A percentile compares a stretch with the other conserved stretches of the same genome.
phyloP scores from a whole-genome alignment of 1,140 invertebrate genomes.

The Asbolus verrucosus region DNA sequence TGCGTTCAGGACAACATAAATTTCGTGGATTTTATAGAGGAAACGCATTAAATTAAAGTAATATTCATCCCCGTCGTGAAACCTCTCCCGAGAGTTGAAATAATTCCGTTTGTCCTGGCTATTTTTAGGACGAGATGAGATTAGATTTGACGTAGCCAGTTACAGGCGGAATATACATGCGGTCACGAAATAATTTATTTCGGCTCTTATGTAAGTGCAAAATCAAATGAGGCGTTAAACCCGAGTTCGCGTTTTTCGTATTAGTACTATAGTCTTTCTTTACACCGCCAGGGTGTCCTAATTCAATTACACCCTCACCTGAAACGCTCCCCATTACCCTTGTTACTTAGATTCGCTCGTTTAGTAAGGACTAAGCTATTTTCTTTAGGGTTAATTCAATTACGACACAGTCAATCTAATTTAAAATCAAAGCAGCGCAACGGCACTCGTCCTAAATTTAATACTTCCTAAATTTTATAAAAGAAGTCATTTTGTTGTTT shows the following conservation, averaged over 20 bases:
- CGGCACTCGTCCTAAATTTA: slow-evolving; percentile 3
- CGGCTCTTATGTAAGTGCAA: no score
- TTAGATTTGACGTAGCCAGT: no score
- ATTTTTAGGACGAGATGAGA: no score
- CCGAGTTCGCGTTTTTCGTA: no score
- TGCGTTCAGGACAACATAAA: not conserved
- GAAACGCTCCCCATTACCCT: slow-evolving; percentile 23
- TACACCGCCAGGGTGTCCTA: not conserved
- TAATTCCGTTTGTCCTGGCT: no score
- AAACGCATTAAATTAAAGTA: not conserved
- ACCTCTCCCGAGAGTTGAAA: no score
- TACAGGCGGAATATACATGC: no score
- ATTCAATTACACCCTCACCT: slow-evolving; percentile 27
- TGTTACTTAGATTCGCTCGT: slow-evolving; percentile 11
- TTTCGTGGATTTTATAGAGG: not conserved
- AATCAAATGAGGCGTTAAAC: not conserved
- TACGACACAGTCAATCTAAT: slow-evolving; percentile 14
- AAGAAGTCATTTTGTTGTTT: not conserved
- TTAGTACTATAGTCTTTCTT: slow-evolving; percentile 11
- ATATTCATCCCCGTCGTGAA: not conserved
- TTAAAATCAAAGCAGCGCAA: slow-evolving; percentile 19
- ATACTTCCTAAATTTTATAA: not conserved
- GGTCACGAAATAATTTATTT: not conserved
- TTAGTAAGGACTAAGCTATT: slow-evolving; percentile 15
- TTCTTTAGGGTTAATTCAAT: slow-evolving; percentile 33